Base-by-base conservation (phyloP, 2,888 invertebrate species). In the Onchidella celtica region DNA sequence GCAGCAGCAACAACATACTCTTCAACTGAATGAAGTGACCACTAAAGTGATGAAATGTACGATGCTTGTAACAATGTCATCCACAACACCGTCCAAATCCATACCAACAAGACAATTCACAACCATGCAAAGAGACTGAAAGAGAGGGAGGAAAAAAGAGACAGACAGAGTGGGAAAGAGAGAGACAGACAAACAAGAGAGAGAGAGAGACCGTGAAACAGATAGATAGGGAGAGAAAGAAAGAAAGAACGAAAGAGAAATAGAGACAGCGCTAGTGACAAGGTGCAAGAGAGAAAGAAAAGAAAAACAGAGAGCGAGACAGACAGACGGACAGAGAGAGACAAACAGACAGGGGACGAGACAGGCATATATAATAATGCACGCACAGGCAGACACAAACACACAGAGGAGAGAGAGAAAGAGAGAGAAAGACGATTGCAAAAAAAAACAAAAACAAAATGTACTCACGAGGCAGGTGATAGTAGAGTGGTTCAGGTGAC, bases 401-500 rank as follows among this genome's bases (percentile, higher is more conserved):
- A n/a, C n/a, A n/a, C n/a, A n/a, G n/a, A n/a, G 27, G 34, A 27
- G 11, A 14, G 47, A 11, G 47, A 24, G 6, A 24, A 11, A 24
- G 55, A 47, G 24, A 24, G 72, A 40, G 55, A 55, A 24, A 17
- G n/a, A 24, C 21, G 27, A 34, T 3, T 24, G 47, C 17, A 47
- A n/a, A 11, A 40, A 57, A 4, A 57, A n/a, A 29, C 2, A 29
- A 36, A 73, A 3, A 32, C n/a, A n/a, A 17, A 61, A 40, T 24
- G 55, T 40, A 79, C 82, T 80, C 61, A 90, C 90, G 86, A 81
- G 86, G 86, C 34, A 87, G 78, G 69, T 86, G 87, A 68, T 85
- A 86, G 79, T 87, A 88, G 34, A 91, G 79, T 6, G 90, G 91
- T 82, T 92, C 91, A 6, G 85, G n/a, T 14, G 66, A 82, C 14